These are phyloP conservation scores for Apamea epomidion DNA, from an alignment of 2,888 invertebrate genomes.

Conservation along the genomic window DNA sequence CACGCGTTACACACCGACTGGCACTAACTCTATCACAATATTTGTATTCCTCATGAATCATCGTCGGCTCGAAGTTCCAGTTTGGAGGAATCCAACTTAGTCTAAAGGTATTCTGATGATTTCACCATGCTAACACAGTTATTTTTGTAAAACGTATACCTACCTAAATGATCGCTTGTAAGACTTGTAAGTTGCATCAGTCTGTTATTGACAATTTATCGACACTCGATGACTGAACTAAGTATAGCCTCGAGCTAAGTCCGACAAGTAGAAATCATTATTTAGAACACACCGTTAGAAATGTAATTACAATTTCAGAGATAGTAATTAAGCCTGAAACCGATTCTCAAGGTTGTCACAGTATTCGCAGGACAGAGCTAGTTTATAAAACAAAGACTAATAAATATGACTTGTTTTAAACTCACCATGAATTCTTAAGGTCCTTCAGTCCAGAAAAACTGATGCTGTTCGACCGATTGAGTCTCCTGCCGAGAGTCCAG, in stretches of 20 bases:
- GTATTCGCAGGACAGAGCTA: constrained; percentile 9
- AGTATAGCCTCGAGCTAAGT: constrained; percentile 23
- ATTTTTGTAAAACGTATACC: background rate
- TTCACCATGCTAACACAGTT: background rate
- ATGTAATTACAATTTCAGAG: constrained; percentile 70
- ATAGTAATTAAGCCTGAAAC: constrained; percentile 67
- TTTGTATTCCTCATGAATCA: constrained; percentile 9
- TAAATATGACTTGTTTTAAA: constrained; percentile 49
- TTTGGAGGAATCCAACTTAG: background rate
- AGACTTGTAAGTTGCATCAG: background rate
- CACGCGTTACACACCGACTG: background rate
- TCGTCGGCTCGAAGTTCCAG: background rate
- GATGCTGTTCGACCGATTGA: constrained; percentile 91
- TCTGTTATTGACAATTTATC: constrained; percentile 27
- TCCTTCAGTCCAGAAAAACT: constrained; percentile 90
- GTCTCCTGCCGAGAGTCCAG: constrained; percentile 90
- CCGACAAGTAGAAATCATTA: constrained; percentile 38
- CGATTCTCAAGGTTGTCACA: constrained; percentile 61
- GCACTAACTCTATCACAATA: constrained; percentile 2
- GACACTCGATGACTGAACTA: constrained; percentile 13
- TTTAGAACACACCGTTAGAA: constrained; percentile 64
- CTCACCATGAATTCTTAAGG: constrained; percentile 91
- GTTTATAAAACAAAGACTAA: constrained; percentile 41
- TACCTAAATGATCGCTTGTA: constrained; percentile 1
- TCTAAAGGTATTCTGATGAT: constrained; percentile 11